A percentile compares a stretch with the other conserved stretches of the same genome.
Evolutionary conservation across 2,888 invertebrate species (phyloP).

Genomic region (Cheilosia soror): DNA sequence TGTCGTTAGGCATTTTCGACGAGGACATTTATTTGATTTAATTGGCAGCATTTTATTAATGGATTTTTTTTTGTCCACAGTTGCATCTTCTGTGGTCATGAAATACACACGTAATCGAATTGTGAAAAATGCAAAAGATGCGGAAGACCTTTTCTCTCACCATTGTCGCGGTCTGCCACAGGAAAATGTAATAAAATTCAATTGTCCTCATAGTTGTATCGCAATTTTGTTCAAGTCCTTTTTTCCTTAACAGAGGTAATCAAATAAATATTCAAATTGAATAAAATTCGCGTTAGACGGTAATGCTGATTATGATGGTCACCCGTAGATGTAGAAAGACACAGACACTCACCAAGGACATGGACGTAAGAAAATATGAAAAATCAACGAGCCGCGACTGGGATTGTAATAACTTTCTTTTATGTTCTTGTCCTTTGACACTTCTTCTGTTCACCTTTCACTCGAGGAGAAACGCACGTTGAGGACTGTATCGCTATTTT

Average conservation of each 20-base stretch:
- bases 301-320: conserved; percentile 46
- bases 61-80: conserved; percentile 37
- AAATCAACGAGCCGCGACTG: conserved; percentile 62
- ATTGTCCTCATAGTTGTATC: conserved; percentile 54
- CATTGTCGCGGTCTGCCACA: conserved; percentile 23
- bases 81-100: conserved; percentile 17
- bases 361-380: conserved; percentile 47
- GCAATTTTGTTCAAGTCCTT: conserved; percentile 25
- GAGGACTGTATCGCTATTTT: neutral
- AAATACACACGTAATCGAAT: conserved; percentile 45
- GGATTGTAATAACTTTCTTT: conserved; percentile 66
- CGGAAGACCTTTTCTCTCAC: conserved; percentile 3
- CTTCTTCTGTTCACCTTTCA: conserved; percentile 36
- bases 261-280: conserved; percentile 60
- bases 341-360: conserved; percentile 21
- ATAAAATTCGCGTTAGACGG: conserved; percentile 54
- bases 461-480: neutral
- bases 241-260: neutral
- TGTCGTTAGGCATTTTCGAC: conserved; percentile 19
- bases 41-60: conserved; percentile 37
- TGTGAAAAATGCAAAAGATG: conserved; percentile 17
- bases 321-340: conserved; percentile 15
- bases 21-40: conserved; percentile 62
- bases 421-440: conserved; percentile 49
- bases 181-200: conserved; percentile 54